Evolutionary conservation across 2,797 vertebrate species (phyloP), one percentile per base, ranked within the genome.

Genomic region (Alcedo quadribrachys): DNA sequence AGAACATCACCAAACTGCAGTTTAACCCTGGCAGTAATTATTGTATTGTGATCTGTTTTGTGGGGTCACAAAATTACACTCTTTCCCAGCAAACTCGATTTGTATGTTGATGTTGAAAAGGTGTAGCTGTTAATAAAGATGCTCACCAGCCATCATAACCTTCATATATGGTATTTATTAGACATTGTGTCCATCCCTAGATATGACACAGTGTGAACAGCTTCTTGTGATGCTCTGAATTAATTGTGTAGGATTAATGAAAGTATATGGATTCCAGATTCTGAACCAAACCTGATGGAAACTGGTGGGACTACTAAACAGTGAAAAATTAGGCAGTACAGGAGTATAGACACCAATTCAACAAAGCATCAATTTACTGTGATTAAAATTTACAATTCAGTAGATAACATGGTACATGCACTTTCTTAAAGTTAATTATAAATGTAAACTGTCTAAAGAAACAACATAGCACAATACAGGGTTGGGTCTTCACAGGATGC

Each of bases 371-470:
- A 30, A 1, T 50, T 88, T 5, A 0, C 50, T 60, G n/a, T 46
- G 57, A 42, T 71, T 87, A 66, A 30, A 19, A 35, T 76, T 76
- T 50, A 54, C 51, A 18, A 10, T 70, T 81, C 28, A 16, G 16
- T 58, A 48, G 62, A 80, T 55, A 43, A 25, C 0, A 7, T 17
- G 2, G 12, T 55, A 10, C 0, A 0, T 78, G 15, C 15, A 6
- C 35, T 69, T 76, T 21, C 12, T 62, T 35, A 32, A 79, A 67
- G 12, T 30, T 60, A 46, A 54, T 86, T 82, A 40, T n/a, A 58
- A 45, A 53, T 27, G 6, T 43, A 32, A 87, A 32, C 37, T 63
- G 78, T 37, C 40, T 3, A 0, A 57, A 33, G 42, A 60, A 53
- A 86, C 27, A 48, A 12, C 32, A 18, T 8, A 54, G 17, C 30